Evolutionary conservation across 2,113 vertebrate genomes (phyloP).

Genomic region (Pelodiscus sinensis): DNA sequence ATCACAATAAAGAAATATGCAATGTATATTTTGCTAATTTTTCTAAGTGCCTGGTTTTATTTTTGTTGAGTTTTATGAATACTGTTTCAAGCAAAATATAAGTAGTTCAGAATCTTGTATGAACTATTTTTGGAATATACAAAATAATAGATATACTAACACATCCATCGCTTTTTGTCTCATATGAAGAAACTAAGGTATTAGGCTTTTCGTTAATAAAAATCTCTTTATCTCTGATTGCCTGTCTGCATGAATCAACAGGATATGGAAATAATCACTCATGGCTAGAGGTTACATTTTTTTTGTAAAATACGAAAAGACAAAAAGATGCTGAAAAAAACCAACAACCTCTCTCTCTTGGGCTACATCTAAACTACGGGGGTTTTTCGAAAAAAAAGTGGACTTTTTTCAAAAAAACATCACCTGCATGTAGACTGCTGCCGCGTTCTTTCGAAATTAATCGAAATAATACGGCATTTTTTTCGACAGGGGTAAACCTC

Average conservation of each 20-base stretch:
- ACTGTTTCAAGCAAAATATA: accelerated
- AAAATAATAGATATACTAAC: not conserved
- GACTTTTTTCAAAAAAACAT: no score
- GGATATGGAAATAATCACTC: not conserved
- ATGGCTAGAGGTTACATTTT: not conserved
- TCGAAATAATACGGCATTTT: no score
- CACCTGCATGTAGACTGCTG: no score
- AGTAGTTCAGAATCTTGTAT: not conserved
- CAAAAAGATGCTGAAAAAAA: not conserved
- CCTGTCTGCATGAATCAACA: not conserved
- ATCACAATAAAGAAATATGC: not conserved
- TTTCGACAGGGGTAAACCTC: no score
- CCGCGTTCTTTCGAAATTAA: no score
- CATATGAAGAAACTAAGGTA: not conserved
- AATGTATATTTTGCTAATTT: not conserved
- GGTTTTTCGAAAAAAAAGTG: no score
- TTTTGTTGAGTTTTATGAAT: not conserved
- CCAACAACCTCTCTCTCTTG: not conserved
- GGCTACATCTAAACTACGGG: no score
- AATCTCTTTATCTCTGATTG: not conserved
- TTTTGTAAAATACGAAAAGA: not conserved
- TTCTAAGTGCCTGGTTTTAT: not conserved
- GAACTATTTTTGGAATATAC: not conserved
- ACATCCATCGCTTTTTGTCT: not conserved
- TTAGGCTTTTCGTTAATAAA: not conserved